phyloP scores from a whole-genome alignment of 2,888 invertebrate species.

The Andrena hattorfiana region DNA sequence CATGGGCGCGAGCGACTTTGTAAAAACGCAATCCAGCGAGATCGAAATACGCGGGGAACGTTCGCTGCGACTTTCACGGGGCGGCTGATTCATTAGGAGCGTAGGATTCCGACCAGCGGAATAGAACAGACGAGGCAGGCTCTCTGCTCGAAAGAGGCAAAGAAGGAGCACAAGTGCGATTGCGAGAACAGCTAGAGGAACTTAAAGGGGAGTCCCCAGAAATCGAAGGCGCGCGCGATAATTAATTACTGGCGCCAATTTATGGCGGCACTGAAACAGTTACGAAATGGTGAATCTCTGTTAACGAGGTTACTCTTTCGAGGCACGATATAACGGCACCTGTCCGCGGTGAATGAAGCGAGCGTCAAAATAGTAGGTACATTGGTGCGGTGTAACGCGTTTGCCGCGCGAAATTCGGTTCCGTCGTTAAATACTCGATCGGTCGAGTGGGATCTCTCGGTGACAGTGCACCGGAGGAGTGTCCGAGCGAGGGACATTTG shows the following conservation, averaged over 20 bases:
- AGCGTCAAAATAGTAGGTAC: neutral
- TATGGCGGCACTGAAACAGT: neutral
- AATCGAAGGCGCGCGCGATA: constrained; percentile 24
- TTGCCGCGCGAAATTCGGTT: neutral
- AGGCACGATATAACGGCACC: too few species aligned
- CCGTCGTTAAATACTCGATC: neutral
- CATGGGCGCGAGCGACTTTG: constrained; percentile 24
- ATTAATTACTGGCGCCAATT: constrained; percentile 22
- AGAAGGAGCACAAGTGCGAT: constrained; percentile 4
- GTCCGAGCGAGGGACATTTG: neutral
- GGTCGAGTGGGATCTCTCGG: neutral
- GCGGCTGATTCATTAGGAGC: constrained; percentile 34
- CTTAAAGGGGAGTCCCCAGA: neutral
- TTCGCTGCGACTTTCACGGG: constrained; percentile 33
- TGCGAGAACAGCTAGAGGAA: neutral
- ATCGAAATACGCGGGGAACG: constrained; percentile 44
- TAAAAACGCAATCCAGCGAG: constrained; percentile 8
- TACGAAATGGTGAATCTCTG: neutral
- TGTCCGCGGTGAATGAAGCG: too few species aligned
- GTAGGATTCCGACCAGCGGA: neutral
- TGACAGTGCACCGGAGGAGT: neutral
- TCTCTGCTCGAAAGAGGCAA: constrained; percentile 16
- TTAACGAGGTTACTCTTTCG: neutral
- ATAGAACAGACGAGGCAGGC: constrained; percentile 9
- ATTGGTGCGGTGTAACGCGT: neutral